Evolutionary conservation across 2,113 vertebrate genomes (phyloP).

Genomic region (Cochlearius cochlearius): DNA sequence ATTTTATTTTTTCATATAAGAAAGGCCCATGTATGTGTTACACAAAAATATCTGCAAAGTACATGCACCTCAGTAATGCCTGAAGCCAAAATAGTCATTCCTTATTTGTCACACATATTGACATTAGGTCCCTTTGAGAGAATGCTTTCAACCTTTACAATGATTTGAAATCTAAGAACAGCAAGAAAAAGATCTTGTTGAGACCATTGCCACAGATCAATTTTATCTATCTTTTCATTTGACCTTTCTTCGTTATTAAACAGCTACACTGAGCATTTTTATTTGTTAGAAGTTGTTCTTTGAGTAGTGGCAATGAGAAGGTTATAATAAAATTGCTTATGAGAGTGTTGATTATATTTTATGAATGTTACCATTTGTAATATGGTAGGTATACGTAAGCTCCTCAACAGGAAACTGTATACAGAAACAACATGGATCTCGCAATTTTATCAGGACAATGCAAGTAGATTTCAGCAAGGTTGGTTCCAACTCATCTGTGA

Average conservation of each 20-base stretch:
- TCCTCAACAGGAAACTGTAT: slow-evolving; percentile 68
- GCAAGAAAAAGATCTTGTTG: neutral
- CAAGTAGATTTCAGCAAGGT: slow-evolving; percentile 96
- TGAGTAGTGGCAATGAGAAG: neutral
- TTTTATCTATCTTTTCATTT: slow-evolving; percentile 6
- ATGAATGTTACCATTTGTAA: slow-evolving; percentile 11
- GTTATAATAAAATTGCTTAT: neutral
- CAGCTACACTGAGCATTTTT: slow-evolving; percentile 9
- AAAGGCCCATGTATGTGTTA: neutral
- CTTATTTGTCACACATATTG: neutral
- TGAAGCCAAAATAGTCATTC: neutral
- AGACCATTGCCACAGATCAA: neutral
- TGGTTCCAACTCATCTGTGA: slow-evolving; percentile 99
- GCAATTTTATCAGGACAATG: slow-evolving; percentile 89
- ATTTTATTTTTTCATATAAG: slow-evolving; percentile 23
- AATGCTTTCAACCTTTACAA: neutral
- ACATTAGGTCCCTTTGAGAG: neutral
- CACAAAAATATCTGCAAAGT: slow-evolving; percentile 19
- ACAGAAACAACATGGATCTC: slow-evolving; percentile 75
- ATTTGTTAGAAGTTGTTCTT: neutral
- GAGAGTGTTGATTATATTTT: neutral
- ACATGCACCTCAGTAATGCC: neutral
- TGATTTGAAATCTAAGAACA: neutral
- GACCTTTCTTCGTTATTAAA: slow-evolving; percentile 42
- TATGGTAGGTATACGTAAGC: neutral